Conservation (phyloP, 2,888 invertebrate species). For the Branchipolynoe longqiensis region DNA sequence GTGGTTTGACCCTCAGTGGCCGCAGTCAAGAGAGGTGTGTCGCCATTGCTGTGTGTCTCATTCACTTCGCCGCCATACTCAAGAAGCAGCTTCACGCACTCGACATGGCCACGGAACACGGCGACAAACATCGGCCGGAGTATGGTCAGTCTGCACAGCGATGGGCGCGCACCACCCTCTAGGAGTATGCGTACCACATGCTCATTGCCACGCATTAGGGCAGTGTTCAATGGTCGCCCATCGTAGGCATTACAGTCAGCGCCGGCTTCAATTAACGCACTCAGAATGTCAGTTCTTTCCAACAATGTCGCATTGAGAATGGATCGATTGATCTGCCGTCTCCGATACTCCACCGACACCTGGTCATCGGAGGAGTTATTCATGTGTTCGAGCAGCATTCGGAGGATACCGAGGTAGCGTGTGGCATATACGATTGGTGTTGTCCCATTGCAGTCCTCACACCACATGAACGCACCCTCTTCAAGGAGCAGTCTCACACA, state of each 20-base stretch:
- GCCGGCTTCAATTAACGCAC: slow-evolving; percentile 1
- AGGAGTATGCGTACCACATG: slow-evolving; percentile 11
- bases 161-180: slow-evolving; percentile 13
- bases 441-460: slow-evolving; percentile 36
- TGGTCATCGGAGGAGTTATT: slow-evolving; percentile 21
- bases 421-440: slow-evolving; percentile 49
- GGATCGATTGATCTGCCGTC: slow-evolving; percentile 17
- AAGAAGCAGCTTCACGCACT: slow-evolving; percentile 25
- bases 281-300: slow-evolving; percentile 11
- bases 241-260: slow-evolving; percentile 45
- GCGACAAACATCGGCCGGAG: slow-evolving; percentile 48
- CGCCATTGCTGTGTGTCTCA: slow-evolving; percentile 30
- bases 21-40: slow-evolving; percentile 14
- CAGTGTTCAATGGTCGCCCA: slow-evolving; percentile 32
- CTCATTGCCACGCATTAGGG: slow-evolving; percentile 35
- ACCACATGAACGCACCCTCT: slow-evolving; percentile 42
- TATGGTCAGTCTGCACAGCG: slow-evolving; percentile 5
- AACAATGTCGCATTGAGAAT: slow-evolving; percentile 35
- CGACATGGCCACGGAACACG: slow-evolving; percentile 29
- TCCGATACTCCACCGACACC: slow-evolving; percentile 13
- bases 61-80: slow-evolving; percentile 41
- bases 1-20: slow-evolving; percentile 41
- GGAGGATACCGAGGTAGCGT: slow-evolving; percentile 11
- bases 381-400: slow-evolving; percentile 38
- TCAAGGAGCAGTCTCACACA: slow-evolving; percentile 34